These are phyloP conservation scores for Albula goreensis DNA, from an alignment of 2,113 vertebrate genomes.

Conservation along the genomic window DNA sequence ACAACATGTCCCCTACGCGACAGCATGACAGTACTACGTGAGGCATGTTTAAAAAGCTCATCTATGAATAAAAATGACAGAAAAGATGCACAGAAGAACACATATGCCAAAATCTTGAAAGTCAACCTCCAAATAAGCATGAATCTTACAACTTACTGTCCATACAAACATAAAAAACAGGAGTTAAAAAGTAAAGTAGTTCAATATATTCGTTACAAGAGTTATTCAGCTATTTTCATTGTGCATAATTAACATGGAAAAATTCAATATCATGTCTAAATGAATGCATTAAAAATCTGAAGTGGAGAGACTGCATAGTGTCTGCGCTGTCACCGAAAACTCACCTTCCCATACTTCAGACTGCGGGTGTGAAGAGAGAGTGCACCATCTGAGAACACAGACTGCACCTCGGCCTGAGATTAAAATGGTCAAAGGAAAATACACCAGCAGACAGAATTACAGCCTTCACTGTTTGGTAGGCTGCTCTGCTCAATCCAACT, in stretches of 20 bases:
- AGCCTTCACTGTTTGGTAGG: background rate
- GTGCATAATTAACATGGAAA: no score
- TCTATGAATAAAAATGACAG: no score
- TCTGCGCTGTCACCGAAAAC: background rate
- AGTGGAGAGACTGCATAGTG: background rate
- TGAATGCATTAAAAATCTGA: background rate
- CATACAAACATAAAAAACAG: background rate
- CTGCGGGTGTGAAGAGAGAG: constrained; percentile 92
- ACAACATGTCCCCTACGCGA: background rate
- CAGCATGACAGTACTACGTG: background rate
- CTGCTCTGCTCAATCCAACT: constrained; percentile 26
- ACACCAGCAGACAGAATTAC: background rate
- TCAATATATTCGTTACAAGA: no score
- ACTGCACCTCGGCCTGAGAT: constrained; percentile 77
- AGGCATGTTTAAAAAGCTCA: background rate
- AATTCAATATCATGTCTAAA: no score
- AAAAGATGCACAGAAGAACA: no score
- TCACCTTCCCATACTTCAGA: constrained; percentile 94
- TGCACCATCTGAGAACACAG: constrained; percentile 89
- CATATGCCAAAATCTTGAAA: no score
- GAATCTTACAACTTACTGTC: no score
- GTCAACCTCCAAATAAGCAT: no score
- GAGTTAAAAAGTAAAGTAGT: no score
- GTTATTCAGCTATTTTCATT: background rate
- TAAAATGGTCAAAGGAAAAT: background rate